A percentile compares a stretch with the other conserved stretches of the same genome.
phyloP scores from a whole-genome alignment of 2,888 invertebrate genomes.

The Troides oblongomaculatus region DNA sequence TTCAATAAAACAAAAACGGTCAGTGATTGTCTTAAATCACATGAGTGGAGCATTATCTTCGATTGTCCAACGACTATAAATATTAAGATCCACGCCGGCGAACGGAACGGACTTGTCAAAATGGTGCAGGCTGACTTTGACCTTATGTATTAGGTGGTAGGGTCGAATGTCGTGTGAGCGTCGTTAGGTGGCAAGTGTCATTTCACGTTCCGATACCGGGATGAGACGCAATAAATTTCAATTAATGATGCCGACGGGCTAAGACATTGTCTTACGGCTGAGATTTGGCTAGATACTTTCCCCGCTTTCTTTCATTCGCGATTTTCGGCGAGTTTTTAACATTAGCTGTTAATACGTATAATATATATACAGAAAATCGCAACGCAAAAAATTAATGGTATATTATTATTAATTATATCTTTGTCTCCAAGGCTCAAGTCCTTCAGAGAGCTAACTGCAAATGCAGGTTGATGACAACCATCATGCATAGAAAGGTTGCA shows the following conservation, averaged over 20 bases:
- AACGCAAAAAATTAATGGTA: no score
- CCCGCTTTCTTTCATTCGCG: constrained; percentile 36
- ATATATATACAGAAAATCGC: no score
- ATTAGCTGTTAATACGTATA: background rate
- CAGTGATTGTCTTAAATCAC: constrained; percentile 74
- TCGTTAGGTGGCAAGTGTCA: constrained; percentile 44
- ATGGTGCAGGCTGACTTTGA: constrained; percentile 36
- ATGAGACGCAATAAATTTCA: constrained; percentile 75
- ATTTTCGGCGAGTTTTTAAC: constrained; percentile 25
- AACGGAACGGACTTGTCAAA: constrained; percentile 47
- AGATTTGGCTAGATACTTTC: constrained; percentile 62
- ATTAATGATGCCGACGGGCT: constrained; percentile 70
- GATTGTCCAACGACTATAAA: constrained; percentile 67
- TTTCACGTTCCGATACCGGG: constrained; percentile 56
- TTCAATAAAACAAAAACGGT: constrained; percentile 69
- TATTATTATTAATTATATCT: no score
- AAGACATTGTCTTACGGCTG: constrained; percentile 63
- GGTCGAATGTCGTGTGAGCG: constrained; percentile 41
- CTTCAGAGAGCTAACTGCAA: no score
- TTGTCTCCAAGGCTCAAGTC: no score
- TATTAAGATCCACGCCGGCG: constrained; percentile 46
- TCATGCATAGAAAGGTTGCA: no score
- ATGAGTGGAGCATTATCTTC: constrained; percentile 74
- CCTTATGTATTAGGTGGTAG: constrained; percentile 38
- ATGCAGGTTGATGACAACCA: no score